Evolutionary conservation across 2,797 vertebrate genomes (phyloP), one percentile per base, ranked within the genome.

Genomic region (Sternotherus odoratus): DNA sequence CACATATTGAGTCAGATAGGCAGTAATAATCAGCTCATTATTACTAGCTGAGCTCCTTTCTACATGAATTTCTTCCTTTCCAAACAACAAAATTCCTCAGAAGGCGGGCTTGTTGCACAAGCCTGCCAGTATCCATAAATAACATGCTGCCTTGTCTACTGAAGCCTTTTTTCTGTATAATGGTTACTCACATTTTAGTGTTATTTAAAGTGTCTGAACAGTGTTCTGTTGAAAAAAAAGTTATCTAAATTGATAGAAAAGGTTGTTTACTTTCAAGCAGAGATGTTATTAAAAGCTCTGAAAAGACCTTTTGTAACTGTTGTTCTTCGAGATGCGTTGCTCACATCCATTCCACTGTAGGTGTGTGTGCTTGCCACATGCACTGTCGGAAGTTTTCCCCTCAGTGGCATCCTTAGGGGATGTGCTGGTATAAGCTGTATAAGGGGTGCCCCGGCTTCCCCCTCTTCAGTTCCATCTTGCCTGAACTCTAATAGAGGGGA

Each of bases 191-290:
- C n/a, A 46, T 72, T 82, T 91, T 88, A 86, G 54, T 12, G 53
- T 79, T 83, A 83, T 56, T 90, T 91, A 75, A 69, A 4, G 39
- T 46, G 49, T 91, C 46, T 93, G 91, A 57, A 43, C 23, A 69
- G 39, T 60, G 56, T 24, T n/a, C 48, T 89, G 82, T 1, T 8
- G 80, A 16, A 13, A 36, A 56, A 60, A 90, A 94, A 60, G 17
- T 24, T 78, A 89, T 60, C 72, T 86, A 74, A 19, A 87, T 80
- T 79, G 80, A 75, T 26, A 91, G 69, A 85, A 26, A 75, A 89
- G 36, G 57, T 50, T 92, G 85, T 94, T 96, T 94, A 72, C 36
- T 82, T 92, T 94, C 87, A 81, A 94, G 93, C 8, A 80, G 72
- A 90, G 77, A 81, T 79, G 4, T 72, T 84, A 92, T 51, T 89